A percentile compares a stretch with the other conserved stretches of the same genome.
phyloP scores from a whole-genome alignment of 2,797 vertebrate genomes.

The Cephalopachus bancanus region DNA sequence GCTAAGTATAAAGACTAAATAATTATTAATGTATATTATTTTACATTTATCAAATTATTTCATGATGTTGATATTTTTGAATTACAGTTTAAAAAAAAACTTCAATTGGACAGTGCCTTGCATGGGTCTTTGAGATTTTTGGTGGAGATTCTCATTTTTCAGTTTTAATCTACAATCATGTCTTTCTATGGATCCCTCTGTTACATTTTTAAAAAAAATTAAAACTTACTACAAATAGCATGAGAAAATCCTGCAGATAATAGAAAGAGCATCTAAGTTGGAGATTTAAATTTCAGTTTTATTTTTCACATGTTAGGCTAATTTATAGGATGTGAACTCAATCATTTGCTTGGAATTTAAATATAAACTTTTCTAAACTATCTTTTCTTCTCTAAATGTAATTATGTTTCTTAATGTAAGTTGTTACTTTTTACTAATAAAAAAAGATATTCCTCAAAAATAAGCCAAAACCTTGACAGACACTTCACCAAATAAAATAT shows the following conservation, averaged over 20 bases:
- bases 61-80: neutral
- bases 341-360: neutral
- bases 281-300: neutral
- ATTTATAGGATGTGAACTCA: neutral
- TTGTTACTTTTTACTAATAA: neutral
- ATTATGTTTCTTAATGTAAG: neutral
- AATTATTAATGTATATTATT: neutral
- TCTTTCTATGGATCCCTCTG: neutral
- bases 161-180: neutral
- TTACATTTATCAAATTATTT: conserved; percentile 25
- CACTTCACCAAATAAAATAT: too few species aligned
- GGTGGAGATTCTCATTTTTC: neutral
- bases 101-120: neutral
- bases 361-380: neutral
- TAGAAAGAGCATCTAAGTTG: neutral
- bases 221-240: neutral
- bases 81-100: neutral
- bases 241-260: neutral
- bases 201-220: neutral
- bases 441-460: neutral
- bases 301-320: neutral
- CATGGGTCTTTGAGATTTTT: neutral
- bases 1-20: neutral
- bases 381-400: neutral
- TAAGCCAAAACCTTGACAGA: neutral